A percentile compares a stretch with the other conserved stretches of the same genome.
Conservation (phyloP, 2,797 vertebrate species). For the Arctocebus calabarensis region DNA sequence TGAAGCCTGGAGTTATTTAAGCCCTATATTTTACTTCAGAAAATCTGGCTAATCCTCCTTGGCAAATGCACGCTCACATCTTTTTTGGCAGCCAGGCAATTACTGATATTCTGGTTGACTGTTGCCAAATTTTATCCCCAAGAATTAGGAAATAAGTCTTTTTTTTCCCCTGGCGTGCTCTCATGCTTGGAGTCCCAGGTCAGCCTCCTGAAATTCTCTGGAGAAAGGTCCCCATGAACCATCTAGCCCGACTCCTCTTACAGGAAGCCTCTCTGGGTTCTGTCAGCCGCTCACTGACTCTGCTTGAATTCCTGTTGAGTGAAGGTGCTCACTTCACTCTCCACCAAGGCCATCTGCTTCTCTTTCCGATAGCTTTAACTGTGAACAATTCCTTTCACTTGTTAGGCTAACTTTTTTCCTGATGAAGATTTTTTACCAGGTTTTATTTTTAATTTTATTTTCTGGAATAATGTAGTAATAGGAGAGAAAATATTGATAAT, state of each 20-base stretch:
- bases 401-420: background rate
- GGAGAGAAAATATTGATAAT: background rate
- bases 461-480: background rate
- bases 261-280: background rate
- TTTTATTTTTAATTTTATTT: slow-evolving; percentile 23
- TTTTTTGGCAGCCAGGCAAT: background rate
- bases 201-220: background rate
- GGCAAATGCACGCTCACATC: background rate
- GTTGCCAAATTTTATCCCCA: background rate
- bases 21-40: background rate
- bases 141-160: background rate
- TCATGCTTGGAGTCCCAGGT: background rate
- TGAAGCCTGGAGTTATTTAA: background rate
- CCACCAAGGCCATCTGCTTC: background rate
- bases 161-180: background rate
- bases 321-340: background rate
- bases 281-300: background rate
- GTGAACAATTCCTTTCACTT: background rate
- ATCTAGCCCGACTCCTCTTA: background rate
- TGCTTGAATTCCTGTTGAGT: background rate
- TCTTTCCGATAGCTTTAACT: background rate
- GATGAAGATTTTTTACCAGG: slow-evolving; percentile 33
- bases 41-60: background rate
- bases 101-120: background rate
- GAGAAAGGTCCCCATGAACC: background rate